Evolutionary conservation across 2,113 vertebrate genomes (phyloP).

Genomic region (Macquaria ambigua): DNA sequence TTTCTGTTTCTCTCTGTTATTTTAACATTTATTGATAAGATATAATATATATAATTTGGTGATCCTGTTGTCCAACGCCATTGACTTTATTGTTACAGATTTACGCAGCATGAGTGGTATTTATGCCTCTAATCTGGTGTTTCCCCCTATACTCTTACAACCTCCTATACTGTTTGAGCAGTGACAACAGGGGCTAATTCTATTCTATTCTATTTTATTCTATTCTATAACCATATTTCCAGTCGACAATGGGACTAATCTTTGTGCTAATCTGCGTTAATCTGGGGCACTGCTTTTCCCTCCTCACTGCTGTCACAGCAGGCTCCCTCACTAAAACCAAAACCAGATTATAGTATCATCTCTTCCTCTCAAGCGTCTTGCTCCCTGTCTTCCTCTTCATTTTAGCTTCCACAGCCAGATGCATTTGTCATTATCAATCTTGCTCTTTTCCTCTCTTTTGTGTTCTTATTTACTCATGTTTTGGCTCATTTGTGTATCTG

Average conservation of each 20-base stretch:
- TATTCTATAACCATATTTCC: conserved; percentile 31
- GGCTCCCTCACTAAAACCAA: conserved; percentile 48
- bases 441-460: not conserved
- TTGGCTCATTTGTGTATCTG: not conserved
- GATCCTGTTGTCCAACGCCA: conserved; percentile 47
- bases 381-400: conserved; percentile 12
- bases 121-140: conserved; percentile 60
- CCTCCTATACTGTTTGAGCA: not conserved
- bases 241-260: conserved; percentile 46
- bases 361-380: not conserved
- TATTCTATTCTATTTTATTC: conserved; percentile 16
- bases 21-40: conserved; percentile 63
- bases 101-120: conserved; percentile 54
- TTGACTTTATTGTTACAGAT: conserved; percentile 60
- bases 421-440: not conserved
- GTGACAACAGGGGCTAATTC: conserved; percentile 19
- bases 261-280: conserved; percentile 61
- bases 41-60: conserved; percentile 54
- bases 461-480: not conserved
- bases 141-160: conserved; percentile 23
- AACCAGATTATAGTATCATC: conserved; percentile 50
- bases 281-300: conserved; percentile 50
- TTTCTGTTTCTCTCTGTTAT: conserved; percentile 40
- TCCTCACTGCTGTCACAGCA: conserved; percentile 47
- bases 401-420: not conserved